Evolutionary conservation across 2,113 vertebrate species (phyloP), one percentile per base, ranked within the genome.

Genomic region (Anhinga anhinga): DNA sequence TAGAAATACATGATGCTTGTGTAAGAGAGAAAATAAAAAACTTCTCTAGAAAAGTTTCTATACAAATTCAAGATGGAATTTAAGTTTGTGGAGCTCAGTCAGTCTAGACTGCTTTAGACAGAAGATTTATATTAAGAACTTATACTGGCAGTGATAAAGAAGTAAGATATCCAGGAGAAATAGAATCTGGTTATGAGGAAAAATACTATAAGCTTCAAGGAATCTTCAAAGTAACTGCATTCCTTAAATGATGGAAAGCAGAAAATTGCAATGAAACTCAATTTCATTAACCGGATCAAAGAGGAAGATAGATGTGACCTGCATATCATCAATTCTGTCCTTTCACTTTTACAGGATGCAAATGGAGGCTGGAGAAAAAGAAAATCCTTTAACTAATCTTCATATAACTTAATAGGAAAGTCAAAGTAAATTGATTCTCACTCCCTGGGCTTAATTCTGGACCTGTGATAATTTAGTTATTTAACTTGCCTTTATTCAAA

Each of bases 221-320:
- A 93, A 82, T 86, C 74, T 90, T 94, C 90, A 93, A 86, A 96
- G 95, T 56, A 70, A 66, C 85, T 10, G 8, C 32, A 62, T 49
- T 70, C 47, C 81, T 80, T 70, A 77, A 90, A 77, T 0, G 53
- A 77, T n/a, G 82, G 76, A 73, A 83, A 94, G 92, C 47, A 86
- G 85, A 93, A 93, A 90, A 88, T 92, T 81, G 76, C 67, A 63
- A 5, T 11, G 65, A 88, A 86, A 81, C 80, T 92, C 80, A 62
- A 13, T 86, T 90, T 88, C 90, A 90, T 97, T 95, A 90, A 45
- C 22, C 0, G 17, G 67, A 84, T 97, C 92, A 93, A 92, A 96
- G 95, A 44, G 55, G 88, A 40, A 73, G 79, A 83, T 83, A 52
- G 76, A 78, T 88, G 72, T 73, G 82, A 72, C 91, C 55, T 83